Evolutionary conservation across 2,113 vertebrate genomes (phyloP), one percentile per base, ranked within the genome.

Genomic region (Notothenia rossii): DNA sequence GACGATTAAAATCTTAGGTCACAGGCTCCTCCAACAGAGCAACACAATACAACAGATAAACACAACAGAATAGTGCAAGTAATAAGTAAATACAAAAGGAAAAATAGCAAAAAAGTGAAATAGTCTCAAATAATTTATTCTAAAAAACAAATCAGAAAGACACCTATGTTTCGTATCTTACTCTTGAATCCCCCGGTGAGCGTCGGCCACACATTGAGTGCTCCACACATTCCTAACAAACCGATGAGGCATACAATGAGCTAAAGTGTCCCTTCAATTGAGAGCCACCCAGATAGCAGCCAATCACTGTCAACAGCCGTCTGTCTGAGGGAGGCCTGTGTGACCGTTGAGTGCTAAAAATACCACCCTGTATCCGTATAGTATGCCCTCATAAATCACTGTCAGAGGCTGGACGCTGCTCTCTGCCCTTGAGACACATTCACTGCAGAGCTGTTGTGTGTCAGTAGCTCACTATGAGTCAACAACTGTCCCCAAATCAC

Each of bases 241-340:
- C 82, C 10, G 2, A 81, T 51, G 71, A 80, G 71, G 77, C 71
- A 72, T 79, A 67, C 74, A 86, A 84, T 51, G 43, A 53, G 49
- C 66, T 81, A 81, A 74, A 89, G 79, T 79, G 77, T 76, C 72
- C 72, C 65, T 78, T 81, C 75, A 89, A 81, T 79, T 80, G 72
- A 88, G 74, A 82, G 82, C 87, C 87, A 88, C 92, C 83, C 91
- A 91, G 83, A 87, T 20, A 83, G 85, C 79, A 75, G 84, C 67
- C 76, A 72, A 69, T 87, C 78, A 76, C 79, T 81, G 88, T 83
- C 86, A 84, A 83, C 79, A 55, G 73, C 71, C 63, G 71, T 80
- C 77, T 80, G 83, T 84, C 73, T 59, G 80, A 77, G 53, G 59
- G 69, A 54, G 86, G 84, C 68, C 74, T 33, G 29, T 36, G 79